phyloP scores from a whole-genome alignment of 2,797 vertebrate species.

The Rhynchotus rufescens region DNA sequence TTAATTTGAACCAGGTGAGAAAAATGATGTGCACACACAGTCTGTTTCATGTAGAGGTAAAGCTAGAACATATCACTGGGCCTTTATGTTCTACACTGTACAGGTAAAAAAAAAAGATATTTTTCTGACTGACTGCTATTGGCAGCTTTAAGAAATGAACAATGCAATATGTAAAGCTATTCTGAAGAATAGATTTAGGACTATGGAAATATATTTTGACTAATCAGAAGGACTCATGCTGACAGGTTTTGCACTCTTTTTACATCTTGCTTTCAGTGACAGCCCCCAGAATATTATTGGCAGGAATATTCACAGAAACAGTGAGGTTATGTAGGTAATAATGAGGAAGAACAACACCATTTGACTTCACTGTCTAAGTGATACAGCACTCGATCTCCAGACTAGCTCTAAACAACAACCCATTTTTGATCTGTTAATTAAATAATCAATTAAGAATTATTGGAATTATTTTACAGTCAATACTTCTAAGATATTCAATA shows the following conservation, averaged over 20 bases:
- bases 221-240: slow-evolving; percentile 47
- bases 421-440: slow-evolving; percentile 2
- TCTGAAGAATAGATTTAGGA: slow-evolving; percentile 29
- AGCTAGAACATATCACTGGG: not conserved
- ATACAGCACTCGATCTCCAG: not conserved
- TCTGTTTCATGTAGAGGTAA: not conserved
- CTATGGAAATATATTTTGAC: not conserved
- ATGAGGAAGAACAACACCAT: not conserved
- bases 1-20: slow-evolving; percentile 25
- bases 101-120: slow-evolving; percentile 8
- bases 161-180: slow-evolving; percentile 22
- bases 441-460: not conserved
- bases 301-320: slow-evolving; percentile 16
- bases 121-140: not conserved
- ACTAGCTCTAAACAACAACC: not conserved
- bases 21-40: not conserved
- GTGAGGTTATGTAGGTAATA: not conserved
- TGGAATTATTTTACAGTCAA: not conserved
- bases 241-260: slow-evolving; percentile 53
- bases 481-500: not conserved
- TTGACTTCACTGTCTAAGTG: not conserved
- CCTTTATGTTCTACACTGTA: not conserved
- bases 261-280: slow-evolving; percentile 25
- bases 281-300: not conserved
- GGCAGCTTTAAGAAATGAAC: slow-evolving; percentile 5